A percentile compares a stretch with the other conserved stretches of the same genome.
Evolutionary conservation across 1,140 invertebrate species (phyloP).

Genomic region (Zelostemma sp.): DNA sequence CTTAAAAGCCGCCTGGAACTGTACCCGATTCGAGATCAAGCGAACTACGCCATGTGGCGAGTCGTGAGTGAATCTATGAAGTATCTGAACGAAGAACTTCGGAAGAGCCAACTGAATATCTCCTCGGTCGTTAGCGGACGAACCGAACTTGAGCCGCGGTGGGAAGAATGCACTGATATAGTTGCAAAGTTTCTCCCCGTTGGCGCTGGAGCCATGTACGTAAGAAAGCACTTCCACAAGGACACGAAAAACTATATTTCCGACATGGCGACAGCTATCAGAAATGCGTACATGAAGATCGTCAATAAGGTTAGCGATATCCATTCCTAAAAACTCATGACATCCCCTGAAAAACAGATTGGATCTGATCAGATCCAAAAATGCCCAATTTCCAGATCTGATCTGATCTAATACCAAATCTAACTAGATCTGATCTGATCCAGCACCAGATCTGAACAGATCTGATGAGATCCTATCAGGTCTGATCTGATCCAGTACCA

Average conservation of each 20-base stretch:
- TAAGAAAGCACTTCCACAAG: constrained; percentile 72
- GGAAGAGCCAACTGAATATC: constrained; percentile 79
- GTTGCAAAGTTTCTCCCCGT: constrained; percentile 80
- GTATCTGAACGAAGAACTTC: constrained; percentile 80
- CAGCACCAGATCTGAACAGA: too few relatives aligned
- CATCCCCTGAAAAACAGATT: too few relatives aligned
- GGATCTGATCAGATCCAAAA: too few relatives aligned
- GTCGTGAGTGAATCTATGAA: constrained; percentile 79
- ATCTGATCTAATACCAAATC: too few relatives aligned
- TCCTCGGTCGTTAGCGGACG: constrained; percentile 82
- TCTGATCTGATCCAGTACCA: too few relatives aligned
- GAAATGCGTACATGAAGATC: constrained; percentile 72
- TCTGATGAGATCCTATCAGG: too few relatives aligned
- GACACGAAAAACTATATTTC: constrained; percentile 71
- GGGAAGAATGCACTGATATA: constrained; percentile 87
- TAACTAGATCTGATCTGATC: too few relatives aligned
- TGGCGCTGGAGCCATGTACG: constrained; percentile 74
- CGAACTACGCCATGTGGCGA: constrained; percentile 80
- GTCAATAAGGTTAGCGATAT: constrained; percentile 67
- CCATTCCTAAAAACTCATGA: too few relatives aligned
- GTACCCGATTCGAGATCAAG: constrained; percentile 75
- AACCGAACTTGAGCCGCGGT: constrained; percentile 74
- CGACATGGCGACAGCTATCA: constrained; percentile 78
- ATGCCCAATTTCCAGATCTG: too few relatives aligned
- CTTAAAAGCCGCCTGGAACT: constrained; percentile 73